Conservation (phyloP, 1,140 invertebrate genomes). For the Bombyx mandarina region DNA sequence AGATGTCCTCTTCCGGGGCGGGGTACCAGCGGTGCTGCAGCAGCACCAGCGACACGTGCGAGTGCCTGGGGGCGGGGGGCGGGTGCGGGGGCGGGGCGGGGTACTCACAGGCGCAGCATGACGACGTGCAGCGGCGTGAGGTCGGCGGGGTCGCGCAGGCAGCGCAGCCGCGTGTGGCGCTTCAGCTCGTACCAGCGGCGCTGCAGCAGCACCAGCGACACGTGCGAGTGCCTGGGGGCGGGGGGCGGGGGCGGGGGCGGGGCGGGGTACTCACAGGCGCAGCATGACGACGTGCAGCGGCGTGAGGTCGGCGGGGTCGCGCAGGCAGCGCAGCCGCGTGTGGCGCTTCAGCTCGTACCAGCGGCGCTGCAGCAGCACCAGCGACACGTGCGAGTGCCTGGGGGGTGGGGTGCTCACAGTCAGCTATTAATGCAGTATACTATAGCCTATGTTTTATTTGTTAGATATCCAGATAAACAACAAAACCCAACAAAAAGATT, state of each 20-base stretch:
- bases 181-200: no score
- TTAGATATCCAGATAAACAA: no score
- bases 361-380: background rate
- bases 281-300: background rate
- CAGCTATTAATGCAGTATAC: no score
- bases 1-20: background rate
- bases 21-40: background rate
- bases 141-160: no score
- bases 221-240: background rate
- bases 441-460: no score
- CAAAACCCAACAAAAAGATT: no score
- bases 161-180: no score
- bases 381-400: background rate
- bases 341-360: no score
- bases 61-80: background rate
- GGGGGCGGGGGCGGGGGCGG: background rate
- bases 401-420: background rate
- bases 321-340: no score
- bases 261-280: background rate
- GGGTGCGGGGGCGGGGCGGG: background rate
- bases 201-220: background rate
- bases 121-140: no score
- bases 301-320: no score
- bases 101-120: background rate
- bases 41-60: background rate